Conservation (phyloP, 92 coral and sea anemone species). For the Parazoanthus atlanticus region DNA sequence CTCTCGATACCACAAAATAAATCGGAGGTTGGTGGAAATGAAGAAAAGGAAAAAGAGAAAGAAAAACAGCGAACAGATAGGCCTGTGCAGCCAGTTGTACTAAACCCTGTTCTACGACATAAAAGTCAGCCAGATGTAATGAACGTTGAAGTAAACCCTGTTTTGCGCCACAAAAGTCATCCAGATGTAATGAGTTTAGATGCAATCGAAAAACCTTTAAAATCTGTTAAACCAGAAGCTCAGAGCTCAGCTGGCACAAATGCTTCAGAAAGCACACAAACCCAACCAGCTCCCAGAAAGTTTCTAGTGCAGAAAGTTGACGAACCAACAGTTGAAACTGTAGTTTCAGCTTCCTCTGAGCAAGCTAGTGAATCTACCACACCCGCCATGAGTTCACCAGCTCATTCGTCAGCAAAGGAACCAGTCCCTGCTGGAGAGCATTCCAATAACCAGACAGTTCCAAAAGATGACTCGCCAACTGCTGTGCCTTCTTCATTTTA, state of each 20-base stretch:
- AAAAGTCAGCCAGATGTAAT: conserved; percentile 37
- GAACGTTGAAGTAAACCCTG: conserved; percentile 9
- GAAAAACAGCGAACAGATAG: conserved; percentile 30
- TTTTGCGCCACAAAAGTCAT: conserved; percentile 36
- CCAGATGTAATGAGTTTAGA: conserved; percentile 13
- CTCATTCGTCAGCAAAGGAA: conserved; percentile 34
- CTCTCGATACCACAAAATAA: conserved; percentile 1
- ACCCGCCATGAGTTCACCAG: conserved; percentile 14
- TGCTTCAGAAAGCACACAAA: not conserved
- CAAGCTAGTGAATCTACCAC: not conserved
- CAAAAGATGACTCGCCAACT: not conserved
- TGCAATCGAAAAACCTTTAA: conserved; percentile 16
- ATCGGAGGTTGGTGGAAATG: not conserved
- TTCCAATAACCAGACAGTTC: not conserved
- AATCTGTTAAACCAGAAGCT: not conserved
- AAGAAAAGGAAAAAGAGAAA: conserved; percentile 39
- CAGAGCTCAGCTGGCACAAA: not conserved
- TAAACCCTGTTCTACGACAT: conserved; percentile 41
- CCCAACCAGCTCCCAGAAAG: conserved; percentile 42
- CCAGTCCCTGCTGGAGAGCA: conserved; percentile 29
- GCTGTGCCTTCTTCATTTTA: conserved; percentile 37
- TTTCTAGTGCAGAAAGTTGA: conserved; percentile 69
- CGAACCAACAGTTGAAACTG: conserved; percentile 34
- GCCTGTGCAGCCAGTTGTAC: conserved; percentile 28
- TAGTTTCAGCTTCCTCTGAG: not conserved